Evolutionary conservation across 2,888 invertebrate species (phyloP).

Genomic region (Aphidius colemani): DNA sequence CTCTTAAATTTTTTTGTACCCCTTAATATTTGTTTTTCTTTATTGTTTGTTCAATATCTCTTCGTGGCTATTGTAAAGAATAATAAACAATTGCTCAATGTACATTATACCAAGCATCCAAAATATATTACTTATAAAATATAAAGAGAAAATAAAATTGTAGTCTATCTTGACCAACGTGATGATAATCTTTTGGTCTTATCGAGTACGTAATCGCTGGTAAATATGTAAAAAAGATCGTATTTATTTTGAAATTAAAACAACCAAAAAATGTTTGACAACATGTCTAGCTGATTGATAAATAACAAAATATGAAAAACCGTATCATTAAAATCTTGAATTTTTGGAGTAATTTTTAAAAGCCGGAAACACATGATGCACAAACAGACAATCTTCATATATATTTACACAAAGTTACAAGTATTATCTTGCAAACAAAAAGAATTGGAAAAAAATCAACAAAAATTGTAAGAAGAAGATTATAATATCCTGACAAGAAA

Average conservation of each 20-base stretch:
- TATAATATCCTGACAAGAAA: too few relatives aligned
- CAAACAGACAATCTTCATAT: too few relatives aligned
- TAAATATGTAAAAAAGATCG: constrained; percentile 21
- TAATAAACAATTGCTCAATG: too few relatives aligned
- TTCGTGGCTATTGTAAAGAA: too few relatives aligned
- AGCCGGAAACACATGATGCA: too few relatives aligned
- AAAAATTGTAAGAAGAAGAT: too few relatives aligned
- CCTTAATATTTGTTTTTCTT: background rate
- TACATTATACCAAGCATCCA: too few relatives aligned
- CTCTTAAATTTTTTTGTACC: constrained; percentile 22
- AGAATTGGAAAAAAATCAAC: too few relatives aligned
- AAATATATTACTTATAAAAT: background rate
- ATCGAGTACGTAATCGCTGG: constrained; percentile 23
- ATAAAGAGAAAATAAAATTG: background rate
- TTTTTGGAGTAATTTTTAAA: background rate
- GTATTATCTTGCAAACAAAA: too few relatives aligned
- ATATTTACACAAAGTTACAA: too few relatives aligned
- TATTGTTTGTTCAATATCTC: too few relatives aligned
- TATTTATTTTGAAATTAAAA: constrained; percentile 6
- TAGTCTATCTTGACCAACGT: constrained; percentile 17
- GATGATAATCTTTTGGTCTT: constrained; percentile 25
- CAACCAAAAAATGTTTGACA: constrained; percentile 4
- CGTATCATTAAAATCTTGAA: constrained; percentile 4
- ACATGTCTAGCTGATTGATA: constrained; percentile 11
- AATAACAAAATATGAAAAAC: constrained; percentile 1